Base-by-base conservation (phyloP, 2,113 vertebrate species). In the Cottus gobio region DNA sequence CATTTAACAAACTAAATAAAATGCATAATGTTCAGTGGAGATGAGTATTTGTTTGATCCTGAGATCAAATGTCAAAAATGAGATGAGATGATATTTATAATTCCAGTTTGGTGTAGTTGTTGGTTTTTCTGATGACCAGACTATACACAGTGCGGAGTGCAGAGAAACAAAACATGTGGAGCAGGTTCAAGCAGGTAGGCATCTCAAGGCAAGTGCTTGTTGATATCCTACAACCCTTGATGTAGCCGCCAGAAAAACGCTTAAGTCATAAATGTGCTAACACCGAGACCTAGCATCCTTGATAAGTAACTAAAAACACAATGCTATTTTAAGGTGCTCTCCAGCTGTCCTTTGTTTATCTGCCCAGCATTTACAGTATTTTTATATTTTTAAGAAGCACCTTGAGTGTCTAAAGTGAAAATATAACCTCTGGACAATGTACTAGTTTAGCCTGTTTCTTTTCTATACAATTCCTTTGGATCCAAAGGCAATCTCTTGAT, bases 11-110 rank as follows among this genome's bases (percentile, higher is more conserved):
- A 22, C 9, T 28, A 61, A 22, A 56, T 62, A 7, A 72, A 61
- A 12, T 22, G 13, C 1, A 6, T n/a, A 4, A 36, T 57, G 46
- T 56, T 63, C 50, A n/a, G 11, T 30, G 61, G 44, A 71, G 80
- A 85, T 68, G 72, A 70, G 60, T 61, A 15, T 34, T 15, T 37
- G 28, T 56, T 26, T 64, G 50, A 31, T 79, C 57, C 77, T 79
- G 75, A 70, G 80, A 76, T 70, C n/a, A 78, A 48, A 46, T 36
- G 18, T 57, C 12, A 71, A 46, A 36, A 54, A 68, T 22, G 0
- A 83, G 72, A 73, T 73, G 66, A 46, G n/a, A 28, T 58, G 11
- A 28, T 13, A 28, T 56, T 44, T 50, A 20, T 50, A 9, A 50
- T 50, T 50, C 20, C 20, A 8, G 9, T 50, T 64, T 26, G 18